Percentiles rank a stretch among this genome's conserved stretches.
phyloP scores from a whole-genome alignment of 2,888 invertebrate genomes.

The Mystacides longicornis region DNA sequence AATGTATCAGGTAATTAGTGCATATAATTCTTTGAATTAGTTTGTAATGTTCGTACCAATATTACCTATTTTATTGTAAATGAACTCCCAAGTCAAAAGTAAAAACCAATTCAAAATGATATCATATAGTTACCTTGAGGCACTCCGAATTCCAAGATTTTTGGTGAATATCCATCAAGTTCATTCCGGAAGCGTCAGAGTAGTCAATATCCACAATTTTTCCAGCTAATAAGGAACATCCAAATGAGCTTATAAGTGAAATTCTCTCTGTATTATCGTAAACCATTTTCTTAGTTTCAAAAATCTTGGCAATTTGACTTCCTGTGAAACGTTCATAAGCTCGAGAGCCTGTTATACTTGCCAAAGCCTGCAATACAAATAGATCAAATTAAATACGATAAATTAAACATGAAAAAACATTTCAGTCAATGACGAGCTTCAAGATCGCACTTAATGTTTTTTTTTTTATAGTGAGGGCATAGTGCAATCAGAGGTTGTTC shows the following conservation, averaged over 20 bases:
- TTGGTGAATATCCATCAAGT: slow-evolving; percentile 74
- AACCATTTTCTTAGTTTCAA: slow-evolving; percentile 57
- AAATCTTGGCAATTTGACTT: slow-evolving; percentile 86
- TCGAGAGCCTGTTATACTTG: slow-evolving; percentile 75
- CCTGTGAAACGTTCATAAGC: slow-evolving; percentile 91
- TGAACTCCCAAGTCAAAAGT: too few relatives aligned
- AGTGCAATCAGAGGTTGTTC: too few relatives aligned
- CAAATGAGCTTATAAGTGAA: slow-evolving; percentile 89
- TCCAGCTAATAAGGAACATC: slow-evolving; percentile 81
- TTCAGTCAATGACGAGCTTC: too few relatives aligned
- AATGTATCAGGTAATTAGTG: too few relatives aligned
- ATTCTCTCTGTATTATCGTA: slow-evolving; percentile 78
- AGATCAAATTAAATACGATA: too few relatives aligned
- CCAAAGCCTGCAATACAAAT: slow-evolving; percentile 58
- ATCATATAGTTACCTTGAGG: slow-evolving; percentile 50
- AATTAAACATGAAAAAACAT: too few relatives aligned
- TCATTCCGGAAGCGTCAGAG: slow-evolving; percentile 95
- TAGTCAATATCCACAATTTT: slow-evolving; percentile 84
- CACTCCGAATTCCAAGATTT: slow-evolving; percentile 72
- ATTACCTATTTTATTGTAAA: too few relatives aligned
- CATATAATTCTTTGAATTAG: too few relatives aligned
- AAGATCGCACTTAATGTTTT: too few relatives aligned
- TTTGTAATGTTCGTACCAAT: too few relatives aligned
- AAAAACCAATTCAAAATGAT: too few relatives aligned
- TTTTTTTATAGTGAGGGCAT: too few relatives aligned